phyloP scores from a whole-genome alignment of 2,888 invertebrate species.

The Stenoptilia bipunctidactyla region DNA sequence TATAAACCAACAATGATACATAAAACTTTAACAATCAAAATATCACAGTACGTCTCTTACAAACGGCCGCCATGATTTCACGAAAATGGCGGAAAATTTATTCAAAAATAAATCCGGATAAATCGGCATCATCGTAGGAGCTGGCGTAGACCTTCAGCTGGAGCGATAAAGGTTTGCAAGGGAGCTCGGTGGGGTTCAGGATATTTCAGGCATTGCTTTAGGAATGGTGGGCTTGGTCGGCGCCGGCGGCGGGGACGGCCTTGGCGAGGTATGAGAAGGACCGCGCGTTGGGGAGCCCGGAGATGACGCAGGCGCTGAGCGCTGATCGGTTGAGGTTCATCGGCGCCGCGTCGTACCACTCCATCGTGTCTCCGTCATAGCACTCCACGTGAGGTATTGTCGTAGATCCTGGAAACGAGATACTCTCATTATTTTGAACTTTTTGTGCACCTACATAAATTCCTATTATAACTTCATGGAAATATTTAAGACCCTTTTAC shows the following conservation, averaged over 20 bases:
- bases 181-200: too few relatives aligned
- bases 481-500: too few relatives aligned
- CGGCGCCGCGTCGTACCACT: conserved; percentile 78
- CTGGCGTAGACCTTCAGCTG: too few relatives aligned
- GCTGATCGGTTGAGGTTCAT: conserved; percentile 89
- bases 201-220: too few relatives aligned
- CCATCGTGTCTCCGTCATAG: conserved; percentile 75
- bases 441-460: too few relatives aligned
- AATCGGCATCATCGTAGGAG: conserved; percentile 8
- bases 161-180: conserved; percentile 5
- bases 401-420: conserved; percentile 71
- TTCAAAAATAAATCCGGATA: conserved; percentile 17
- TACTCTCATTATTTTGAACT: too few relatives aligned
- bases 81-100: conserved; percentile 15
- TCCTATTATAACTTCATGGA: too few relatives aligned
- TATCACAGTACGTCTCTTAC: conserved; percentile 1
- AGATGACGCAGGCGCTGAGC: conserved; percentile 82
- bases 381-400: conserved; percentile 84
- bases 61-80: conserved; percentile 10
- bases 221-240: conserved; percentile 42
- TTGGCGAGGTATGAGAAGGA: conserved; percentile 74
- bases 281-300: conserved; percentile 76
- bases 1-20: conserved; percentile 1
- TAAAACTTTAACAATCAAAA: background rate
- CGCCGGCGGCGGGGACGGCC: conserved; percentile 59